Conservation (phyloP, 2,113 vertebrate genomes). For the Ivindomyrus marchei region DNA sequence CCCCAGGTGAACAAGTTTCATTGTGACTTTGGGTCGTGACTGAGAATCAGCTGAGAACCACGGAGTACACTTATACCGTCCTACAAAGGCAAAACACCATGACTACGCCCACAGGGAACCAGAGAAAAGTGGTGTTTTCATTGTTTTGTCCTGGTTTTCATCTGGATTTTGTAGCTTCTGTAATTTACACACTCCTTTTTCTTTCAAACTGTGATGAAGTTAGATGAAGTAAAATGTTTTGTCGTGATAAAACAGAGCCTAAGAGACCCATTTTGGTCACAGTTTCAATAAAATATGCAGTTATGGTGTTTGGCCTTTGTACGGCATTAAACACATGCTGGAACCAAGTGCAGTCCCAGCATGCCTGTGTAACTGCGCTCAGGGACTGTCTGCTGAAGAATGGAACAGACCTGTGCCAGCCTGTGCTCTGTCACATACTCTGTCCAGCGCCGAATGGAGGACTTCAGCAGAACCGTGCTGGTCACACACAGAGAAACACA, state of each 20-base stretch:
- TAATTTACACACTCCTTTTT: not conserved
- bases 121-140: not conserved
- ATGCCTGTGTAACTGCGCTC: not conserved
- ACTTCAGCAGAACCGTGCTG: conserved; percentile 42
- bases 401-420: conserved; percentile 42
- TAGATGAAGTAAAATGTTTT: not conserved
- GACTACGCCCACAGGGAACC: not conserved
- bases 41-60: not conserved
- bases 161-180: not conserved
- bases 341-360: not conserved
- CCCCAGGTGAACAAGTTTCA: not conserved
- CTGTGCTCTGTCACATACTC: conserved; percentile 36
- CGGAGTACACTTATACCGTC: not conserved
- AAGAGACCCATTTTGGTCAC: not conserved
- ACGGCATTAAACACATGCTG: not conserved
- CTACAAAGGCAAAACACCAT: not conserved
- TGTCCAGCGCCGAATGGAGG: conserved; percentile 48
- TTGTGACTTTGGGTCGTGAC: not conserved
- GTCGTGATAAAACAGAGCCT: not conserved
- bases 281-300: not conserved
- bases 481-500: conserved; percentile 9
- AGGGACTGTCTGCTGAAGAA: not conserved
- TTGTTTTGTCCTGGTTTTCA: not conserved
- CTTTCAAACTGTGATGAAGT: not conserved
- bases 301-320: not conserved